phyloP scores from a whole-genome alignment of 2,797 vertebrate species.

The Sebastes oblongus region DNA sequence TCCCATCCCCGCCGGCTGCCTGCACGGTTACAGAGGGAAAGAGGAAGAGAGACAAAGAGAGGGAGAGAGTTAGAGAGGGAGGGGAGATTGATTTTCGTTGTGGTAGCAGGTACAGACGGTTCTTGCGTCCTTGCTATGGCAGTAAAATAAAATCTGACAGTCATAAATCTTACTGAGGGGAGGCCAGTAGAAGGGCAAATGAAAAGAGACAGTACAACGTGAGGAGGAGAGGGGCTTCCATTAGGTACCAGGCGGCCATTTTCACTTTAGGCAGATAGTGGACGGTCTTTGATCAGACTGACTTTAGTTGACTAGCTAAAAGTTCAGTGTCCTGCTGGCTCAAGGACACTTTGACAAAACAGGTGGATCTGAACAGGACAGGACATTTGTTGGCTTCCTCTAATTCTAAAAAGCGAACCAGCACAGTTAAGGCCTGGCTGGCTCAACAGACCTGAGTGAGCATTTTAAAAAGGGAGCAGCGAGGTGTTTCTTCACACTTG shows the following conservation, averaged over 20 bases:
- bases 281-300: not conserved
- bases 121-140: conserved; percentile 40
- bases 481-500: conserved; percentile 36
- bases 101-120: conserved; percentile 39
- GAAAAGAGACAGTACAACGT: conserved; percentile 4
- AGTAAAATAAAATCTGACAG: conserved; percentile 45
- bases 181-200: conserved; percentile 29
- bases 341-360: conserved; percentile 19
- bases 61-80: not conserved
- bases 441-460: conserved; percentile 11
- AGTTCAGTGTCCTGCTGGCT: conserved; percentile 6
- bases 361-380: not conserved
- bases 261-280: not conserved
- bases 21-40: conserved; percentile 13
- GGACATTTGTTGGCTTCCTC: not conserved
- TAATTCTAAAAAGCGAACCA: not conserved
- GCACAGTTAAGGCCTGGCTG: not conserved
- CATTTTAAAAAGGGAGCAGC: conserved; percentile 25
- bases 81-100: conserved; percentile 43
- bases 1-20: conserved; percentile 84
- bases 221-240: conserved; percentile 2
- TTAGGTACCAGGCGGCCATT: conserved; percentile 9
- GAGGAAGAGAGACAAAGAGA: not conserved
- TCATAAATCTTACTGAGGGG: conserved; percentile 49
- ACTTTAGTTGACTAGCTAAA: conserved; percentile 5